These are phyloP conservation scores for Papilio polyxenes DNA, from an alignment of 1,140 invertebrate species.

Conservation along the genomic window DNA sequence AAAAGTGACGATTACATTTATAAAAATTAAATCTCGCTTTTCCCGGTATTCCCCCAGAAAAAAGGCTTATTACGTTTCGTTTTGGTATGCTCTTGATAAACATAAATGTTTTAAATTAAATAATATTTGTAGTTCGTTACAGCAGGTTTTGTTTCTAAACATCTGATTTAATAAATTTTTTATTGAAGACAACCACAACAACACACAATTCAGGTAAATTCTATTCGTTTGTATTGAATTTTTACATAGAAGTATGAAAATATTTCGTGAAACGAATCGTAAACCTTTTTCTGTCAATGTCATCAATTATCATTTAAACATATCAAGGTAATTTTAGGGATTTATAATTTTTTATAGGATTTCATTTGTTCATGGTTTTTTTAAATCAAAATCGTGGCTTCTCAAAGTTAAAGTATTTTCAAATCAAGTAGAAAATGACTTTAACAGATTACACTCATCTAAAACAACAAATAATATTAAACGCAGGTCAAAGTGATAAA, in stretches of 20 bases:
- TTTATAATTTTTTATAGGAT: neutral
- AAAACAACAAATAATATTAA: constrained; percentile 59
- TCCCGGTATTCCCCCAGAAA: constrained; percentile 31
- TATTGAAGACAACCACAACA: neutral
- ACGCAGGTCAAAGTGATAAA: constrained; percentile 55
- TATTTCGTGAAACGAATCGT: neutral
- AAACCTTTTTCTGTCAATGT: neutral
- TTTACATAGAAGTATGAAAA: neutral
- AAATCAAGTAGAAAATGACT: constrained; percentile 54
- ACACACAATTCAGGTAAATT: neutral
- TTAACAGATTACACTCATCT: constrained; percentile 58
- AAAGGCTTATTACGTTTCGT: neutral
- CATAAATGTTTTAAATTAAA: neutral
- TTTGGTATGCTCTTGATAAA: neutral
- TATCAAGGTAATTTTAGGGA: neutral
- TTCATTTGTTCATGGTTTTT: neutral
- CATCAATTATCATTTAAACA: neutral
- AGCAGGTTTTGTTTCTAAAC: neutral
- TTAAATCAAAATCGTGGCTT: neutral
- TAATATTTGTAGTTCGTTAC: neutral
- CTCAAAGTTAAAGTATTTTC: neutral
- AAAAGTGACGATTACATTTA: neutral
- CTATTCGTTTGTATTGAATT: neutral
- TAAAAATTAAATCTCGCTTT: neutral
- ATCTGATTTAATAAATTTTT: neutral